A percentile compares a stretch with the other conserved stretches of the same genome.
These are phyloP conservation scores for Sylvia atricapilla DNA, from an alignment of 2,113 vertebrate genomes.

Conservation along the genomic window DNA sequence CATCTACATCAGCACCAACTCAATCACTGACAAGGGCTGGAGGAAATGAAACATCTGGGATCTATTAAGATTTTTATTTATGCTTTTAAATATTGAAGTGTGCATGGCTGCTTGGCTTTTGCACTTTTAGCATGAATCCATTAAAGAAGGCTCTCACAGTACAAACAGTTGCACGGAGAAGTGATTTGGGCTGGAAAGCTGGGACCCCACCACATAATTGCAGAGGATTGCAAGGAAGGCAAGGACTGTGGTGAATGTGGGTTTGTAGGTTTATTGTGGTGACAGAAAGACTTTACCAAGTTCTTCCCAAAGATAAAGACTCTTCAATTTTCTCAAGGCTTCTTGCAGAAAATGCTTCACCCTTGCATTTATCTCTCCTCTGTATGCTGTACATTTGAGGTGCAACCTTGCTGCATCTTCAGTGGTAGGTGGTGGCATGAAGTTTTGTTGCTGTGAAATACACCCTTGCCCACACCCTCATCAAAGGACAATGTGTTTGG, in stretches of 20 bases:
- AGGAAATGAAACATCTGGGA: conserved; percentile 57
- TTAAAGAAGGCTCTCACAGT: conserved; percentile 2
- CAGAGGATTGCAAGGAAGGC: fast-evolving
- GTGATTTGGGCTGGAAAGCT: neutral
- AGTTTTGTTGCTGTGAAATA: neutral
- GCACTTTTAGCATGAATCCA: neutral
- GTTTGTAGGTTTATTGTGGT: neutral
- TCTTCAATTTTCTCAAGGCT: neutral
- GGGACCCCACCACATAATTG: neutral
- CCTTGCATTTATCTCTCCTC: neutral
- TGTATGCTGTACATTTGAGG: neutral
- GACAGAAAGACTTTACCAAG: neutral
- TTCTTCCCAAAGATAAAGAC: neutral
- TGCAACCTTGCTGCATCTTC: neutral
- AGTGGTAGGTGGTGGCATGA: neutral
- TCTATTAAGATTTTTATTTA: conserved; percentile 61
- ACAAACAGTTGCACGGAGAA: neutral
- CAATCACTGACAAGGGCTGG: conserved; percentile 18
- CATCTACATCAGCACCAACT: conserved; percentile 11
- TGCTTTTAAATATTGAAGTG: conserved; percentile 49
- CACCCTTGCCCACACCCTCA: neutral
- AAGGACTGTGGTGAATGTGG: fast-evolving
- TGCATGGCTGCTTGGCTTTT: conserved; percentile 10
- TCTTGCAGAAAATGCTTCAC: neutral
- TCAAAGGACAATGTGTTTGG: neutral